Evolutionary conservation across 2,113 vertebrate species (phyloP), one percentile per base, ranked within the genome.

Genomic region (Mugil cephalus): DNA sequence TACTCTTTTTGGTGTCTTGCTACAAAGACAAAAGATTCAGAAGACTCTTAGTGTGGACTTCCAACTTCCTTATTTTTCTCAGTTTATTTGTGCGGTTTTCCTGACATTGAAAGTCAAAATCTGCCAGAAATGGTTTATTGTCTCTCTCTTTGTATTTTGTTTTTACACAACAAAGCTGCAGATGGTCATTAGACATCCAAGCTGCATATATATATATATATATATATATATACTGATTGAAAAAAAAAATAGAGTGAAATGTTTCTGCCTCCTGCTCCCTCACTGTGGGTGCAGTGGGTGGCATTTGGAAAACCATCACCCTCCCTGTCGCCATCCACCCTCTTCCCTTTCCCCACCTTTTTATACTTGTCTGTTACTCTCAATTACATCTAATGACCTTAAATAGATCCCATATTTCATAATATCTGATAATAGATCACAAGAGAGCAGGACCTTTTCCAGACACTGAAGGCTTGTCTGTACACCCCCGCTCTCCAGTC

Each of bases 281-380:
- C 55, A 10, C 35, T 54, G 54, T 47, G 43, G 67, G 30, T 21
- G 66, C 73, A 42, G 60, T 19, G 7, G 45, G 53, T 78, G 72
- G 80, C 78, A 72, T 88, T 85, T 84, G 62, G 10, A 77, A 77
- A 39, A 50, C 42, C 56, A 21, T 67, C 73, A 67, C 75, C 61
- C 76, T 56, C 60, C 42, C 68, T 8, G 34, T 17, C 1, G 21
- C 10, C 51, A 42, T 71, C 73, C 67, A 34, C 55, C 19, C 46
- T 43, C 3, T 14, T 50, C 38, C 47, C 45, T 68, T 38, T 63
- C 18, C 34, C 42, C 78, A 86, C 75, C 64, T 84, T 88, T 84
- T 83, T 77, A 59, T 61, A 69, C 45, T 40, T 38, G 74, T 77
- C n/a, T 50, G 77, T 87, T 43, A 40, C 38, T 75, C 38, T 13